Base-by-base conservation (phyloP, 30 jellyfish, hydroid and myxozoan genomes). In the Aurelia aurita complex sp. Pacific region DNA sequence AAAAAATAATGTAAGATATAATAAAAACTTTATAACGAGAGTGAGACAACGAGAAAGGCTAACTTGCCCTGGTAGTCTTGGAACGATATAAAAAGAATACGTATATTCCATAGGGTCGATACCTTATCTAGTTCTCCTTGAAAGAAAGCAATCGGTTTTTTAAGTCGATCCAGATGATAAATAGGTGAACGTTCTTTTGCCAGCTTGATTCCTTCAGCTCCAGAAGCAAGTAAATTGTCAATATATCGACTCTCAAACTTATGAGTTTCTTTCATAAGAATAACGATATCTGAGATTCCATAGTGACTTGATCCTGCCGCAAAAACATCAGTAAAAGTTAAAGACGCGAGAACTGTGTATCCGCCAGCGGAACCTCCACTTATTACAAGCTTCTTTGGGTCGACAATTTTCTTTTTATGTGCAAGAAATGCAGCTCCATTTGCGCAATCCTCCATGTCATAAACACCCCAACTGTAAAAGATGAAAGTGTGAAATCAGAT, bases 351-450 rank as follows among this genome's bases (percentile, higher is more conserved):
- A 5, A 96, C 90, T 29, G 94, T 74, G 77, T 92, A 92, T 65
- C 98, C 98, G 2, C 98, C 98, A 19, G 98, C 96, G 14, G 98
- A 92, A 14, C 98, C 98, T 33, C 98, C 98, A 62, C 90, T 76
- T 15, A 87, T 85, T 6, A 76, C 81, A 18, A 92, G 88, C 59
- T 70, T 81, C 67, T 80, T 76, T 33, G 90, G 96, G 62, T 92
- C 96, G 55, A 87, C 98, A 51, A 81, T n/a, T 34, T 88, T 72
- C 91, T 65, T 76, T 61, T 92, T 91, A 18, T 78, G 53, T 5
- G 94, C 98, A 65, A 92, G 77, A 63, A 79, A 86, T 69, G 74
- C 17, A 4, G 96, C 98, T 3, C 95, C 98, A 38, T 80, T 88
- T 33, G 80, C 85, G 62, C 96, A 82, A 64, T 92, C 98, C 60